Base-by-base conservation (phyloP, 2,888 invertebrate species). In the Erynnis tages region DNA sequence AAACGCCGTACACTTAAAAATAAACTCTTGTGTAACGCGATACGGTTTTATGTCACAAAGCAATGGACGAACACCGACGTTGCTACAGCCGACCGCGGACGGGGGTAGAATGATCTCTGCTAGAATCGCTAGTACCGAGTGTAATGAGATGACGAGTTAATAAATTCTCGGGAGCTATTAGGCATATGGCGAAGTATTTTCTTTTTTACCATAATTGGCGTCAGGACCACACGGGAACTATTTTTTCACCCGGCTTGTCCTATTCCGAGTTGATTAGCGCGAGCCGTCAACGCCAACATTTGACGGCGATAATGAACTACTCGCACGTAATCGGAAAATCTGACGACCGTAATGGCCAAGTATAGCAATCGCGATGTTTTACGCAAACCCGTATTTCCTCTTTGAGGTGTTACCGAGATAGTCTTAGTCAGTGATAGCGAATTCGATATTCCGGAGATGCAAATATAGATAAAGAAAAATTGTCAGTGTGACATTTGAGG, bases 161-260 rank as follows among this genome's bases (percentile, higher is more conserved):
- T 53, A 53, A 38, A 53, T 53, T 53, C 43, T 35, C 54, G 54
- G 54, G 54, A 47, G 38, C 48, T 54, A 56, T 52, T 52, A 53
- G 52, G 54, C 41, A 53, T 55, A 54, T 54, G 54, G 54, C 40
- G 47, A 56, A 55, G 55, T 44, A 60, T 62, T 54, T 55, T 58
- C 56, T 57, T 57, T 58, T 58, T 53, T 50, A 50, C 60, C 58
- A 53, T 62, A 59, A 58, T 25, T 34, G 58, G 56, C 38, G 5
- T 21, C 50, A 29, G 50, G 50, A 52, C 50, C 50, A 52, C 50
- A 52, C 43, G 27, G 50, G 50, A 44, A 52, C n/a, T 37, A 25
- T 5, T 52, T 27, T 29, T 55, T 46, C 17, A 45, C 19, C 40
- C 21, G 30, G 27, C 43, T 19, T 32, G 53, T 50, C 35, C 45